Conservation (phyloP, 92 coral and sea anemone genomes). For the Bergia puertoricense region DNA sequence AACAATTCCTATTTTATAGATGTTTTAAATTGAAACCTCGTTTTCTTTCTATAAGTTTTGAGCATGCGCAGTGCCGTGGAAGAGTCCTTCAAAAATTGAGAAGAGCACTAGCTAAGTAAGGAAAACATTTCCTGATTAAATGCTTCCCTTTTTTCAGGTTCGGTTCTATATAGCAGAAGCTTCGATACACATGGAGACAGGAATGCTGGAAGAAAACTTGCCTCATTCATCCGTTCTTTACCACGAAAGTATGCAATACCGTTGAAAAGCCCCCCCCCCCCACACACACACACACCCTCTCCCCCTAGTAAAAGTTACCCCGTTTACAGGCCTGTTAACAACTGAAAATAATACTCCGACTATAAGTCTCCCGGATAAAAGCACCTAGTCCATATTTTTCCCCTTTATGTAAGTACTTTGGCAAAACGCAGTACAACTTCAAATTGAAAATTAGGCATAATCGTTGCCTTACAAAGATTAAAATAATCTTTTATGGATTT, state of each 20-base stretch:
- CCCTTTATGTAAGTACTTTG: too few species aligned
- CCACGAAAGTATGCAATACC: slow-evolving; percentile 5
- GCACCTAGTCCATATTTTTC: too few species aligned
- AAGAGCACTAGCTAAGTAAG: background rate
- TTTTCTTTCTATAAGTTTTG: background rate
- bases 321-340: background rate
- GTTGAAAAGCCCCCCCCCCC: too few species aligned
- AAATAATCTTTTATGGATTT: too few species aligned
- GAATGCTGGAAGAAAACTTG: background rate
- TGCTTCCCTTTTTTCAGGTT: slow-evolving; percentile 14
- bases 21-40: background rate
- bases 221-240: slow-evolving; percentile 13
- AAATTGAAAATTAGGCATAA: too few species aligned
- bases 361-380: too few species aligned
- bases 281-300: too few species aligned
- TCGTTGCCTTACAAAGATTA: too few species aligned
- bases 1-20: too few species aligned
- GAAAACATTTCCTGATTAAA: background rate
- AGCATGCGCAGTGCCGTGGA: too few species aligned
- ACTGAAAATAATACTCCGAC: background rate
- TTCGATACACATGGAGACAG: background rate
- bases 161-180: background rate
- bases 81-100: background rate
- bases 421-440: too few species aligned
- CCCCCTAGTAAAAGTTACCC: background rate